These are phyloP conservation scores for Patella depressa DNA, from an alignment of 2,888 invertebrate genomes.

Conservation along the genomic window DNA sequence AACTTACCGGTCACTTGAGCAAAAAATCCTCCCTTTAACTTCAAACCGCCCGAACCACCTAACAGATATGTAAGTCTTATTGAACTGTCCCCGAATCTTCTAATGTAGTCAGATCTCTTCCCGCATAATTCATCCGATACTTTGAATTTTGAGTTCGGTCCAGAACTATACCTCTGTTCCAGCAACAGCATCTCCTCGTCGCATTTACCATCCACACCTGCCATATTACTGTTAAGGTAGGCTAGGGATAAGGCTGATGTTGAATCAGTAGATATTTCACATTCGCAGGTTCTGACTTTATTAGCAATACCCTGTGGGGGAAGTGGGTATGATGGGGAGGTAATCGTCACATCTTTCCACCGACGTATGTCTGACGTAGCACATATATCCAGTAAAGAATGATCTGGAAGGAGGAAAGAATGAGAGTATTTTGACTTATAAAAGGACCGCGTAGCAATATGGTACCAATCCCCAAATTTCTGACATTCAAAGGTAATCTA, in stretches of 20 bases:
- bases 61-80: slow-evolving; percentile 19
- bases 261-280: slow-evolving; percentile 16
- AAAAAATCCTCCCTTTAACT: slow-evolving; percentile 12
- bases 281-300: slow-evolving; percentile 18
- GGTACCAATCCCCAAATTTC: too few relatives aligned
- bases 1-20: slow-evolving; percentile 13
- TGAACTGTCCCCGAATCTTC: slow-evolving; percentile 8
- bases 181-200: slow-evolving; percentile 17
- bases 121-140: slow-evolving; percentile 21
- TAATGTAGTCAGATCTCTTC: background rate
- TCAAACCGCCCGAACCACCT: background rate
- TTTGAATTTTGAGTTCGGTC: slow-evolving; percentile 14
- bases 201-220: slow-evolving; percentile 8
- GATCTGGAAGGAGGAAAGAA: slow-evolving; percentile 12
- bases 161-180: slow-evolving; percentile 5
- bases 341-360: slow-evolving; percentile 11
- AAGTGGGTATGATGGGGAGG: slow-evolving; percentile 20
- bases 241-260: slow-evolving; percentile 12
- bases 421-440: background rate
- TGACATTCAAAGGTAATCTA: too few relatives aligned
- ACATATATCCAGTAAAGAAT: slow-evolving; percentile 18
- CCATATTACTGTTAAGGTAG: slow-evolving; percentile 15
- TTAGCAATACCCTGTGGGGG: background rate
- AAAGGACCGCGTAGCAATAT: too few relatives aligned
- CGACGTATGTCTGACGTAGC: slow-evolving; percentile 8